Conservation (phyloP, 2,113 vertebrate species). For the Anolis sagrei region DNA sequence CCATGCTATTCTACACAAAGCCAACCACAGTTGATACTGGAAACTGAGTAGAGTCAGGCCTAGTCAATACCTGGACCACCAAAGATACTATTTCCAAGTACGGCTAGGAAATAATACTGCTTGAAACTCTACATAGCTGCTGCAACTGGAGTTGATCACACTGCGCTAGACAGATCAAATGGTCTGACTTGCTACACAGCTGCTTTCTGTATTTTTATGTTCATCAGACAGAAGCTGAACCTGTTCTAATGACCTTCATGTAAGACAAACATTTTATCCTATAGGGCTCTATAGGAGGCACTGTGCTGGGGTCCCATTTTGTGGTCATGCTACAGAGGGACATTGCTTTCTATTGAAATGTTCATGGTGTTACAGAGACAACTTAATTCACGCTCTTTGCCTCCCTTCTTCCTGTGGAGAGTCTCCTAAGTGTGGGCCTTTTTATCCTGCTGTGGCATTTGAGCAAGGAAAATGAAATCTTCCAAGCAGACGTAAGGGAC, state of each 20-base stretch:
- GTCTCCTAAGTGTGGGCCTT: constrained; percentile 15
- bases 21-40: no score
- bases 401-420: constrained; percentile 15
- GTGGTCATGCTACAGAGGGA: neutral
- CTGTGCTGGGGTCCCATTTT: neutral
- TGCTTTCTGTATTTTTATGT: neutral
- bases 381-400: constrained; percentile 10
- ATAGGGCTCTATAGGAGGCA: no score
- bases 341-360: neutral
- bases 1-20: no score
- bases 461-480: constrained; percentile 25
- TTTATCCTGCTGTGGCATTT: constrained; percentile 44
- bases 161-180: no score
- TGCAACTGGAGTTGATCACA: no score
- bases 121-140: no score
- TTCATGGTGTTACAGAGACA: neutral
- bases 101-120: no score
- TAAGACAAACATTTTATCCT: neutral
- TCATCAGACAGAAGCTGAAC: neutral
- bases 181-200: no score
- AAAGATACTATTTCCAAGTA: no score
- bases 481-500: constrained; percentile 46
- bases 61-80: no score
- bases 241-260: no score
- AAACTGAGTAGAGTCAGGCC: no score